Conservation (phyloP, 2,113 vertebrate genomes). For the Castor canadensis region DNA sequence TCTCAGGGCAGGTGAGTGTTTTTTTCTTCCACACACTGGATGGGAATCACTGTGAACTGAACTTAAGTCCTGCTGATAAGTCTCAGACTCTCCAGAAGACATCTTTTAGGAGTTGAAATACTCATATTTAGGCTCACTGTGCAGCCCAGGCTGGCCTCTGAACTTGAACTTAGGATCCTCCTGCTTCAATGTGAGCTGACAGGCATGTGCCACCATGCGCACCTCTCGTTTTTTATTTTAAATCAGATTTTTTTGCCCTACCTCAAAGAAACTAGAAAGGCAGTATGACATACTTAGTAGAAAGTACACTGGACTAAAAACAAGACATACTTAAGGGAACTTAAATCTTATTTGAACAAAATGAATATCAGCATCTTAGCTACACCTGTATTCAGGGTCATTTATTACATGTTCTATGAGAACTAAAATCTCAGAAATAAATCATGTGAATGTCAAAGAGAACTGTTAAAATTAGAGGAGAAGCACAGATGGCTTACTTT, state of each 20-base stretch:
- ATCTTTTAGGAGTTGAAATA: not conserved
- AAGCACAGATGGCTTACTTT: slow-evolving; percentile 84
- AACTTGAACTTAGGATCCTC: not conserved
- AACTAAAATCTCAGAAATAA: not conserved
- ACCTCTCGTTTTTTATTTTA: not conserved
- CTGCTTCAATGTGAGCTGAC: not conserved
- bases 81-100: not conserved
- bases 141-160: not conserved
- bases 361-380: not conserved
- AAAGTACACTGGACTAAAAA: not conserved
- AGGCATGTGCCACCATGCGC: not conserved
- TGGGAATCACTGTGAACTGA: not conserved
- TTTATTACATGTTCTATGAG: not conserved
- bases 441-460: not conserved
- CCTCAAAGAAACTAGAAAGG: not conserved
- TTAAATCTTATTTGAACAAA: not conserved
- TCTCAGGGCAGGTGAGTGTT: not conserved
- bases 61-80: not conserved
- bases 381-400: not conserved
- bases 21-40: not conserved
- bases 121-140: not conserved
- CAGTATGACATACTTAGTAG: not conserved
- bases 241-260: not conserved
- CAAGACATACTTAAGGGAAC: not conserved
- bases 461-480: not conserved